Base-by-base conservation (phyloP, 2,888 invertebrate genomes). In the Cremastobaeus sp. region DNA sequence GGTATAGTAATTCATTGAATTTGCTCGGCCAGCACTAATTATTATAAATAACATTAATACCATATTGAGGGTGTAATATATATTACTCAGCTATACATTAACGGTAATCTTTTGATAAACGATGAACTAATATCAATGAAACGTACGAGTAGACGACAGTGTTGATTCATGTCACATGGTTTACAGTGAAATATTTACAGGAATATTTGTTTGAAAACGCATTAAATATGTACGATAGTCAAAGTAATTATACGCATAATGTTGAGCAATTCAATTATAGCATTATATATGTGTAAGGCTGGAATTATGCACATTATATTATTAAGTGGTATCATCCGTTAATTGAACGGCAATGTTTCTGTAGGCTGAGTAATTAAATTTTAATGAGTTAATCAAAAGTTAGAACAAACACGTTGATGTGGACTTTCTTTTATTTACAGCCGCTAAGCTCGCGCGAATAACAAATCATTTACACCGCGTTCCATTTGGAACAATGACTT, bases 41-140 rank as follows among this genome's bases (percentile, higher is more conserved):
- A 47, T 60, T 39, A 69, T 47, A 32, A 54, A 60, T 69, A 21
- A 45, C 32, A 47, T 65, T 57, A 57, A 57, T 57, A 30, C 34
- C 47, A 54, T 18, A 54, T 17, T 25, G 34, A 41, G 54, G 21
- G 14, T 48, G 39, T 32, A 50, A 50, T 50, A 62, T 62, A 50
- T 50, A 41, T 41, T 50, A 32, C 17, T 17, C 21, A n/a, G 39
- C 30, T 14, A 25, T 18, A 59, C 45, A 68, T 59, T 68, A 59
- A 65, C 55, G 43, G 11, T 55, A 55, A 68, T 68, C 68, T 59
- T 59, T 59, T 59, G 59, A 69, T 69, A 69, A 52, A 60, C 45
- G 34, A n/a, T 54, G 28, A 68, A 68, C 50, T 52, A 50, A 57
- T 68, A 50, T 43, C 50, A 55, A 68, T 68, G 43, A 68, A 68